Conservation (phyloP, 2,797 vertebrate species). For the Chromis chromis region DNA sequence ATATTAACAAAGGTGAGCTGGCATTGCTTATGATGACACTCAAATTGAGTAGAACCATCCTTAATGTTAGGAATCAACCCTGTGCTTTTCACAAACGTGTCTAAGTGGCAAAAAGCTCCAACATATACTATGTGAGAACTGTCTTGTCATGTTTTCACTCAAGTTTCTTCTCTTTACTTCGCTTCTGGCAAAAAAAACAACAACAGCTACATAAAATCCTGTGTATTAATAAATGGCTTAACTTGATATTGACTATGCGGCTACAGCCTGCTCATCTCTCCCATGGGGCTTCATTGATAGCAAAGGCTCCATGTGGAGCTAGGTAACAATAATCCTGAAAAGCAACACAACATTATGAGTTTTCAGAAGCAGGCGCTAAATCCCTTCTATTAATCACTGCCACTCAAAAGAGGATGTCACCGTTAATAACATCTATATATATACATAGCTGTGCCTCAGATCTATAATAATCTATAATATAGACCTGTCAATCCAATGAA, state of each 20-base stretch:
- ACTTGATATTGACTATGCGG: neutral
- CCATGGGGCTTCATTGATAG: slow-evolving; percentile 27
- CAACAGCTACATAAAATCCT: neutral
- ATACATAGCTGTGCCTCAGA: slow-evolving; percentile 28
- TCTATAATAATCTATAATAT: neutral
- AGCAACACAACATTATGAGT: slow-evolving; percentile 56
- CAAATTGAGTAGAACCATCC: too few species aligned
- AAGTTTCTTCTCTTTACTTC: too few species aligned
- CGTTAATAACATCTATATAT: slow-evolving; percentile 37
- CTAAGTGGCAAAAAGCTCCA: too few species aligned
- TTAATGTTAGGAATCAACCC: too few species aligned
- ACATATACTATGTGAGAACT: too few species aligned
- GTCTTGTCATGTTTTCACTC: too few species aligned
- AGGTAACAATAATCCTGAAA: slow-evolving; percentile 39
- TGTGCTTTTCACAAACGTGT: too few species aligned
- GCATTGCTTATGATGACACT: too few species aligned
- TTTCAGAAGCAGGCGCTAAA: slow-evolving; percentile 61
- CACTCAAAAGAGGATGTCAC: slow-evolving; percentile 51
- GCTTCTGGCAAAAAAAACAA: too few species aligned
- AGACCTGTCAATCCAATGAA: slow-evolving; percentile 10
- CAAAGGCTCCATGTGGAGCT: slow-evolving; percentile 5
- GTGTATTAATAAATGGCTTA: neutral
- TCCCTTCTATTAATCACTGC: slow-evolving; percentile 49
- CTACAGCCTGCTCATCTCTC: slow-evolving; percentile 21
- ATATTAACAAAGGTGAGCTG: too few species aligned